Percentiles rank a stretch among this genome's conserved stretches.
Conservation (phyloP, 2,888 invertebrate genomes). For the Sphinx pinastri region DNA sequence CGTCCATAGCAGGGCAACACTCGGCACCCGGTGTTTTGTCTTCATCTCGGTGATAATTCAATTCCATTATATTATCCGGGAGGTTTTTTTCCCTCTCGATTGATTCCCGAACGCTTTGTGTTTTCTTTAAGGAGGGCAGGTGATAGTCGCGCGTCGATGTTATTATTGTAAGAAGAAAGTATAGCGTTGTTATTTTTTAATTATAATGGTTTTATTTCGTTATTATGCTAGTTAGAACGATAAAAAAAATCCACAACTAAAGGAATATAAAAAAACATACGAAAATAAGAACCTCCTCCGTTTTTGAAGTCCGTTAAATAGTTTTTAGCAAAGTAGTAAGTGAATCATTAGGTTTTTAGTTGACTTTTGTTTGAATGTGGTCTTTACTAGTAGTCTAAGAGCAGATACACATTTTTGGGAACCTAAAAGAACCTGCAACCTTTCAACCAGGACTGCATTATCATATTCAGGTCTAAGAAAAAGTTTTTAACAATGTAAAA, state of each 20-base stretch:
- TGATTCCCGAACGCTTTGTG: conserved; percentile 60
- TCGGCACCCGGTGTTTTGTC: conserved; percentile 55
- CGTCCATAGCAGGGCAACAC: conserved; percentile 27
- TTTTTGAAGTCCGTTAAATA: no score
- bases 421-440: no score
- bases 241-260: conserved; percentile 19
- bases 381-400: no score
- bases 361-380: no score
- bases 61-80: conserved; percentile 76
- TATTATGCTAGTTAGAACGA: conserved; percentile 32
- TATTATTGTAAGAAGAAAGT: conserved; percentile 48
- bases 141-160: conserved; percentile 39
- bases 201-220: conserved; percentile 35
- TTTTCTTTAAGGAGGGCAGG: conserved; percentile 55
- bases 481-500: no score
- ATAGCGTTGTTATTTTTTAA: conserved; percentile 52
- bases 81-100: conserved; percentile 71
- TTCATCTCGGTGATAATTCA: conserved; percentile 80
- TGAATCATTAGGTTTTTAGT: no score
- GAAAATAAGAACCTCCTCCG: no score
- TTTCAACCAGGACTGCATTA: no score
- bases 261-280: no score
- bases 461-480: no score
- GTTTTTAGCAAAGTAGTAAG: no score
- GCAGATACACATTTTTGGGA: no score